Evolutionary conservation across 2,797 vertebrate genomes (phyloP).

Genomic region (Labeo calbasu): DNA sequence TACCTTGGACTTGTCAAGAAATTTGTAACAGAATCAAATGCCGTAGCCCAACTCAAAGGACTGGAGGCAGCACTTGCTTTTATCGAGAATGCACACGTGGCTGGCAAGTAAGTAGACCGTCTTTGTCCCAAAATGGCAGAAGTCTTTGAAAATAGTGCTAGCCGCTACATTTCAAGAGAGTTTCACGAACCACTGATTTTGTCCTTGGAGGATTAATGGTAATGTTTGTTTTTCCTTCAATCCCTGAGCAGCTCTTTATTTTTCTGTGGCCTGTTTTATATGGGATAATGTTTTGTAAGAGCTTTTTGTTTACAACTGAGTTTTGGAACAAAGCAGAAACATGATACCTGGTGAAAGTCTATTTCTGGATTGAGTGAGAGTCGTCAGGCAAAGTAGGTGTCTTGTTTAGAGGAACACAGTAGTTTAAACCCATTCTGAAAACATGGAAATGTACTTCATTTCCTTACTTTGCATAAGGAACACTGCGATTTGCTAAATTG

Average conservation of each 20-base stretch:
- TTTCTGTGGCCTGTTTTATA: neutral
- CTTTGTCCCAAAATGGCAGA: neutral
- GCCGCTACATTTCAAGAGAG: neutral
- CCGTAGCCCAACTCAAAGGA: conserved; percentile 95
- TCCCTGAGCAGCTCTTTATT: neutral
- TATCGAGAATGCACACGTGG: conserved; percentile 90
- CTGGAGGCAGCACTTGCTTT: conserved; percentile 91
- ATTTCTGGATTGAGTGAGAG: conserved; percentile 47
- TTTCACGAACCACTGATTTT: neutral
- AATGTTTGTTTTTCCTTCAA: neutral
- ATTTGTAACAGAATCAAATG: conserved; percentile 97
- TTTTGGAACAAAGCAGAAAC: conserved; percentile 48
- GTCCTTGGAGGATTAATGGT: neutral
- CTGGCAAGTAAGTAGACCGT: conserved; percentile 87
- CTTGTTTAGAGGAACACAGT: neutral
- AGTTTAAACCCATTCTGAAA: neutral
- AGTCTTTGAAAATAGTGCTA: neutral
- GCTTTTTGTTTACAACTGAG: conserved; percentile 11
- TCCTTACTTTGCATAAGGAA: neutral
- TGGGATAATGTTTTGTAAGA: neutral
- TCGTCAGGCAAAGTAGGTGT: conserved; percentile 17
- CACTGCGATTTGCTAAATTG: neutral
- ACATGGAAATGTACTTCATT: neutral
- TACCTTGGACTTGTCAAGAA: conserved; percentile 94
- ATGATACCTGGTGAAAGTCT: conserved; percentile 54